A percentile compares a stretch with the other conserved stretches of the same genome.
phyloP scores from a whole-genome alignment of 1,140 invertebrate genomes.

The Theocolax elegans region DNA sequence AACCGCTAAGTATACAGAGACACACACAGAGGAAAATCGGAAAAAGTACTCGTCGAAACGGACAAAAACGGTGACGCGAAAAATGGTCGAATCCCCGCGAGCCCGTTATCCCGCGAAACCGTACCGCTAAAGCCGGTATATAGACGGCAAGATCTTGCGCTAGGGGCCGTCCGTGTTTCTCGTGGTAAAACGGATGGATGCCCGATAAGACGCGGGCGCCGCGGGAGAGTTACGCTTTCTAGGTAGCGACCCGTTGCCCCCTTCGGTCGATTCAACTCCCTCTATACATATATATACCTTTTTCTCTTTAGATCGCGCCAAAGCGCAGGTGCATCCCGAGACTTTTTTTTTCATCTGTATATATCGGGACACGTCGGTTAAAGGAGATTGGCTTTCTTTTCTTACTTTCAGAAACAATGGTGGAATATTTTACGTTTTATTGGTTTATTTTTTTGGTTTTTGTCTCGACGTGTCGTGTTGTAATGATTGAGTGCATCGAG shows the following conservation, averaged over 20 bases:
- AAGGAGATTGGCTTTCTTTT: no score
- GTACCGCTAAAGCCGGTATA: no score
- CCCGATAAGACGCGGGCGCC: slow-evolving; percentile 37
- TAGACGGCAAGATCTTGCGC: background rate
- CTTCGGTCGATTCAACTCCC: background rate
- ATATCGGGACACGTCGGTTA: no score
- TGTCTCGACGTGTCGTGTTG: no score
- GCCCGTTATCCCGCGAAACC: background rate
- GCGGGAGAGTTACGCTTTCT: slow-evolving; percentile 45
- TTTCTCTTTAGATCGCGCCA: slow-evolving; percentile 18
- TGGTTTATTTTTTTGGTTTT: no score
- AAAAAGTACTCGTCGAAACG: no score
- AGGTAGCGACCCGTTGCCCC: slow-evolving; percentile 18
- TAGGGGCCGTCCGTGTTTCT: background rate
- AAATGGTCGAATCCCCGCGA: background rate
- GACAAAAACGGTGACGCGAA: background rate
- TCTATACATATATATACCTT: background rate
- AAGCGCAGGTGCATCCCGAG: slow-evolving; percentile 1
- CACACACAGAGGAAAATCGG: no score
- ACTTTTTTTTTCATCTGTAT: no score
- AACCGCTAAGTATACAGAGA: no score
- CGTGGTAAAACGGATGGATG: slow-evolving; percentile 40
- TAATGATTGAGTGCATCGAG: no score
- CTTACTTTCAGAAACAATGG: no score
- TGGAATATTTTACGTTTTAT: background rate